phyloP scores from a whole-genome alignment of 64 coral and sea anemone species.

The Acropora tenuis region DNA sequence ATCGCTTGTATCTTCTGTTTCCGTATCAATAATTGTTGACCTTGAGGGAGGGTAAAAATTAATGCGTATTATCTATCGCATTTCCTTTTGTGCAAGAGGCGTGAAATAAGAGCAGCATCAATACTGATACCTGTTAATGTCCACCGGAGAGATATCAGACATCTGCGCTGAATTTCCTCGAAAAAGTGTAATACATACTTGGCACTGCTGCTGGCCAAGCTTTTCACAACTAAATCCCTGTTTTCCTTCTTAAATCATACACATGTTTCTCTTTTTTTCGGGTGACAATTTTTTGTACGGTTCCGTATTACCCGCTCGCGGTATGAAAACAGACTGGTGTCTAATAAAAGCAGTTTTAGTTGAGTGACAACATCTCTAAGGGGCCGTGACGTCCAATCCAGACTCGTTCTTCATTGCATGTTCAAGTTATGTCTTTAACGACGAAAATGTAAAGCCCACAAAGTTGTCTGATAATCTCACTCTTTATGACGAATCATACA shows the following conservation, averaged over 20 bases:
- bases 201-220: not conserved
- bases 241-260: not conserved
- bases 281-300: not conserved
- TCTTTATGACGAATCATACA: too few relatives aligned
- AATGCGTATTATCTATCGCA: not conserved
- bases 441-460: too few relatives aligned
- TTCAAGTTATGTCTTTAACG: too few relatives aligned
- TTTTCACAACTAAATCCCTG: not conserved
- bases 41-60: not conserved
- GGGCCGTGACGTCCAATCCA: not conserved
- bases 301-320: not conserved
- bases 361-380: slow-evolving; percentile 26
- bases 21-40: slow-evolving; percentile 9
- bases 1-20: slow-evolving; percentile 32
- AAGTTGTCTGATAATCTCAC: too few relatives aligned
- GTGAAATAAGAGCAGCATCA: not conserved
- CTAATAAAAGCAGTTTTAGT: slow-evolving; percentile 31
- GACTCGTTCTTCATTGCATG: too few relatives aligned
- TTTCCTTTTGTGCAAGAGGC: not conserved
- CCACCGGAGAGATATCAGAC: slow-evolving; percentile 23
- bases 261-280: not conserved
- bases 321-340: slow-evolving; percentile 27
- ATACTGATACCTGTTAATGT: slow-evolving; percentile 36
- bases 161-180: slow-evolving; percentile 16
- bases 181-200: slow-evolving; percentile 10